Percentiles rank a stretch among this genome's conserved stretches.
Evolutionary conservation across 2,888 invertebrate genomes (phyloP).

Genomic region (Laothoe populi): DNA sequence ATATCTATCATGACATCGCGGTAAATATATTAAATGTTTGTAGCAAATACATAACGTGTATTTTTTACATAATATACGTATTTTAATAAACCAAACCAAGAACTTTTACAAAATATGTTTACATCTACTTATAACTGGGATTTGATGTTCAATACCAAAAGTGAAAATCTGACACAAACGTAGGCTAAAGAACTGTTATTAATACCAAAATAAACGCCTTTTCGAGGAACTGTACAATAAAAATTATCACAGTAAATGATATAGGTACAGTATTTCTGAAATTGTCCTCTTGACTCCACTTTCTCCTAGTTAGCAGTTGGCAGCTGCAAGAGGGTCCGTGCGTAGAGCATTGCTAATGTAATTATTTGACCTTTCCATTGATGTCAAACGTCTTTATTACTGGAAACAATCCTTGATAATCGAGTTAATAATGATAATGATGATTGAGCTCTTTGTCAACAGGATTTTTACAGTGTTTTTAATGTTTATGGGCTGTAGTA

Average conservation of each 20-base stretch:
- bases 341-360: constrained; percentile 65
- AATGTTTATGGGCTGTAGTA: neutral
- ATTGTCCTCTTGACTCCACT: constrained; percentile 6
- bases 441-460: constrained; percentile 7
- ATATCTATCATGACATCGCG: neutral
- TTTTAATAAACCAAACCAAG: neutral
- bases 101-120: neutral
- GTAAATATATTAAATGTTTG: no score
- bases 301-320: constrained; percentile 19
- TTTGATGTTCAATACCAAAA: neutral
- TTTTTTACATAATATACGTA: neutral
- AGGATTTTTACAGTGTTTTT: constrained; percentile 1
- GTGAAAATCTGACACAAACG: no score
- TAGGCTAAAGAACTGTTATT: no score
- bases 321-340: constrained; percentile 44
- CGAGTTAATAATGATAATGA: constrained; percentile 21
- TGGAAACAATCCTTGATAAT: constrained; percentile 20
- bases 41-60: neutral
- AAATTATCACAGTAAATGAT: constrained; percentile 13
- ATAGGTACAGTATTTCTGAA: constrained; percentile 11
- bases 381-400: constrained; percentile 60
- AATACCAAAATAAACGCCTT: no score
- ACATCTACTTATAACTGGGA: neutral
- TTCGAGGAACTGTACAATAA: neutral
- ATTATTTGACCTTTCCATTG: constrained; percentile 77